A percentile compares a stretch with the other conserved stretches of the same genome.
Evolutionary conservation across 2,888 invertebrate genomes (phyloP).

Genomic region (Thyatira batis): DNA sequence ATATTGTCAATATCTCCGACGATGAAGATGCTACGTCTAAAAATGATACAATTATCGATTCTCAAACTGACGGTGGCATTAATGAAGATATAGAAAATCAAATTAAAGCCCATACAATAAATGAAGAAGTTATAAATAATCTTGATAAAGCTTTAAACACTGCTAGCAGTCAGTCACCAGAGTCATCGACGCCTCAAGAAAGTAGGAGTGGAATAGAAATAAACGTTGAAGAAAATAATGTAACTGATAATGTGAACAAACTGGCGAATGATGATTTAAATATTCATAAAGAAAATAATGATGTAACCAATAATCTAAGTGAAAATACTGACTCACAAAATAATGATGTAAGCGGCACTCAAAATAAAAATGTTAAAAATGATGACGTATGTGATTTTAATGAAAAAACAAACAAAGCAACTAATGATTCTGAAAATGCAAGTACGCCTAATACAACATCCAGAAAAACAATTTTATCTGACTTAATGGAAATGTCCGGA

Average conservation of each 20-base stretch:
- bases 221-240: not conserved
- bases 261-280: not conserved
- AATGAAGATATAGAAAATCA: not conserved
- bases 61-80: not conserved
- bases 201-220: not conserved
- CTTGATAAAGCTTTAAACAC: not conserved
- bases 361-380: not conserved
- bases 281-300: not conserved
- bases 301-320: not conserved
- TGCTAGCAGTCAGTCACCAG: not conserved
- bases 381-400: not conserved
- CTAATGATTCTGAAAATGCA: not conserved
- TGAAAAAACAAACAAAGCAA: not conserved
- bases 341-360: slow-evolving; percentile 3
- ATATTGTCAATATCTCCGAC: slow-evolving; percentile 13
- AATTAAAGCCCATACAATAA: not conserved
- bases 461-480: slow-evolving; percentile 64
- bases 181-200: not conserved
- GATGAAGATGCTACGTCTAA: slow-evolving; percentile 9
- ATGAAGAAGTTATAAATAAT: not conserved
- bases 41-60: slow-evolving; percentile 1
- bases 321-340: not conserved
- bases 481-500: slow-evolving; percentile 78
- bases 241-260: not conserved
- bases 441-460: slow-evolving; percentile 16